These are phyloP conservation scores for Melanotaenia pygmaea DNA, from an alignment of 2,797 vertebrate species.

Conservation along the genomic window DNA sequence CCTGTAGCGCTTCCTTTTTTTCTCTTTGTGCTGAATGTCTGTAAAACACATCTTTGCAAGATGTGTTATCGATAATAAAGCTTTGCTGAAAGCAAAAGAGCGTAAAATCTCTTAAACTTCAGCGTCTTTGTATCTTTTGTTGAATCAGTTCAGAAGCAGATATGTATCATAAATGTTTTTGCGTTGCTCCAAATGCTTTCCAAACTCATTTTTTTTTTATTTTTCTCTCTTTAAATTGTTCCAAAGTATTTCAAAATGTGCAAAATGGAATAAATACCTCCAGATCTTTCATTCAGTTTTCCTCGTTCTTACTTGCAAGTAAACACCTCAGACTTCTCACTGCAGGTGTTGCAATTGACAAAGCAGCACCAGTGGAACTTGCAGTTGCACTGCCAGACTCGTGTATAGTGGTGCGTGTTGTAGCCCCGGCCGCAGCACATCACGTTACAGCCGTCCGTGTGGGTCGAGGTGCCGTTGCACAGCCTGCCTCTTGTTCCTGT, in stretches of 20 bases:
- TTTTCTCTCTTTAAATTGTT: conserved; percentile 41
- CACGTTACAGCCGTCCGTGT: conserved; percentile 89
- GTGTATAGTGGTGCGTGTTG: conserved; percentile 96
- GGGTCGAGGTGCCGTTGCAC: conserved; percentile 94
- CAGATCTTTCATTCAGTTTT: conserved; percentile 52
- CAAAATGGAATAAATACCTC: conserved; percentile 86
- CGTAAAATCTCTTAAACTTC: conserved; percentile 43
- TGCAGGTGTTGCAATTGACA: conserved; percentile 97
- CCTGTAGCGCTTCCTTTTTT: background rate
- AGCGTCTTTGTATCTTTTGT: conserved; percentile 64
- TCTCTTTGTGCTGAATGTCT: conserved; percentile 19
- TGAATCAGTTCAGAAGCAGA: conserved; percentile 38
- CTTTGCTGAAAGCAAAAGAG: conserved; percentile 38
- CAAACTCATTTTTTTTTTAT: conserved; percentile 29
- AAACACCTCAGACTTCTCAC: conserved; percentile 95
- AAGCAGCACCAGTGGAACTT: conserved; percentile 99
- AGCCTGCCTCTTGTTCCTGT: conserved; percentile 93
- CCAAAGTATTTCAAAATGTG: conserved; percentile 84
- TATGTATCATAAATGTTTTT: conserved; percentile 30
- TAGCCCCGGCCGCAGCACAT: conserved; percentile 98
- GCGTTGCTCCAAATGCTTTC: conserved; percentile 35
- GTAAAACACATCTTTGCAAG: conserved; percentile 26
- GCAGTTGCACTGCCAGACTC: conserved; percentile 98
- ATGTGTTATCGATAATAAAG: conserved; percentile 21
- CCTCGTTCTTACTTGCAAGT: conserved; percentile 89